Conservation (phyloP, 2,113 vertebrate genomes). For the Orycteropus afer region DNA sequence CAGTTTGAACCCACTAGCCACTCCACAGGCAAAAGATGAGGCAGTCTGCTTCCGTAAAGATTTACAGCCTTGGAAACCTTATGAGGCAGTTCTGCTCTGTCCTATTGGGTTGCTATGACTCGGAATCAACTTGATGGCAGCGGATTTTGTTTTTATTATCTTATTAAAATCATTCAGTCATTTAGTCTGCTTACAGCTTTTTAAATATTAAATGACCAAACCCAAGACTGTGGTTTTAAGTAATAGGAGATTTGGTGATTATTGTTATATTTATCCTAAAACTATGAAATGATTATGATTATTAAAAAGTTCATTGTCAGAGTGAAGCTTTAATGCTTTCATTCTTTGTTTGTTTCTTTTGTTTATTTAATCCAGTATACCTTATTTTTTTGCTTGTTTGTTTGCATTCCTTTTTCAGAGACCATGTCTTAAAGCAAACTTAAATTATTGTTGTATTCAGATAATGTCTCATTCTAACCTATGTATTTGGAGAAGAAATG, state of each 20-base stretch:
- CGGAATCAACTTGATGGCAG: no score
- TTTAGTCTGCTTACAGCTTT: not conserved
- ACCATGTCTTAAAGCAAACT: not conserved
- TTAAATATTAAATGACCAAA: not conserved
- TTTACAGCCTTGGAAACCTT: no score
- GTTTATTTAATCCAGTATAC: not conserved
- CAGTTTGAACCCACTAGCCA: no score
- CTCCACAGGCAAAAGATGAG: no score
- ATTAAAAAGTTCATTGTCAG: not conserved
- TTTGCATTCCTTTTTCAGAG: not conserved
- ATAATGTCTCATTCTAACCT: not conserved
- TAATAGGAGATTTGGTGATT: not conserved
- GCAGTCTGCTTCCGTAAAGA: no score
- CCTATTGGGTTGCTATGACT: no score
- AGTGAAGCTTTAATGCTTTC: not conserved
- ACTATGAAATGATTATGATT: conserved; percentile 15
- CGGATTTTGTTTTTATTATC: no score
- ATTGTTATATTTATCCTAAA: not conserved
- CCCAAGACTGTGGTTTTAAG: not conserved
- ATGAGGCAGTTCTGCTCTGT: no score
- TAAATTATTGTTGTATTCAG: not conserved
- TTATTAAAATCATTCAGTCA: not conserved
- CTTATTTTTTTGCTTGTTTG: not conserved
- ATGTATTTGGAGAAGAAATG: not conserved
- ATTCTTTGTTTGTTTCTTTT: not conserved